These are phyloP conservation scores for Tachystola acroxantha DNA, from an alignment of 2,888 invertebrate genomes.

Conservation along the genomic window DNA sequence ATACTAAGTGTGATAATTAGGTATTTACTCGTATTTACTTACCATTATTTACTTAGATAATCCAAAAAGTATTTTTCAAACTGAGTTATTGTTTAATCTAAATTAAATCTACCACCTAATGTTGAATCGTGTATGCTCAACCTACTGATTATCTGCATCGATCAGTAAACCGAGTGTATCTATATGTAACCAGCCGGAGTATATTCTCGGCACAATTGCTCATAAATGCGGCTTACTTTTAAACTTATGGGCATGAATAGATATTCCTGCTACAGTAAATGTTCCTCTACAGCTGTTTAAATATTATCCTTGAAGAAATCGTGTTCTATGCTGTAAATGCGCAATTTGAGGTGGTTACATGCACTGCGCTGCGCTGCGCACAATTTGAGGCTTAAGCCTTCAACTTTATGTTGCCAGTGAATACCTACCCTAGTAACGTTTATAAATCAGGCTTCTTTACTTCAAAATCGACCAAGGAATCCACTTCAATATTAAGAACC, in stretches of 20 bases:
- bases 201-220: neutral
- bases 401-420: conserved; percentile 19
- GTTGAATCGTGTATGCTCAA: too few species aligned
- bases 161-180: too few species aligned
- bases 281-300: conserved; percentile 22
- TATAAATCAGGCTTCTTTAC: conserved; percentile 9
- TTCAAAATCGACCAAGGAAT: neutral
- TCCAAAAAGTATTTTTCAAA: too few species aligned
- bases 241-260: neutral
- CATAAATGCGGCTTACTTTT: neutral
- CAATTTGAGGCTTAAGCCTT: conserved; percentile 40
- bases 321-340: conserved; percentile 49
- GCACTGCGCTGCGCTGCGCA: conserved; percentile 33
- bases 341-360: conserved; percentile 47
- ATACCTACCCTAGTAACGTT: conserved; percentile 16
- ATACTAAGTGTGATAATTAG: too few species aligned
- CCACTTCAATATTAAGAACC: neutral
- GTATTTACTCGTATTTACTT: too few species aligned
- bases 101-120: too few species aligned
- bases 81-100: too few species aligned
- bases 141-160: too few species aligned
- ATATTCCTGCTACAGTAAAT: conserved; percentile 13
- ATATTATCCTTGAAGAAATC: conserved; percentile 58
- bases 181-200: too few species aligned
- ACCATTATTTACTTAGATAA: too few species aligned